A percentile compares a stretch with the other conserved stretches of the same genome.
Conservation (phyloP, 2,888 invertebrate genomes). For the Rotaria magnacalcarata region DNA sequence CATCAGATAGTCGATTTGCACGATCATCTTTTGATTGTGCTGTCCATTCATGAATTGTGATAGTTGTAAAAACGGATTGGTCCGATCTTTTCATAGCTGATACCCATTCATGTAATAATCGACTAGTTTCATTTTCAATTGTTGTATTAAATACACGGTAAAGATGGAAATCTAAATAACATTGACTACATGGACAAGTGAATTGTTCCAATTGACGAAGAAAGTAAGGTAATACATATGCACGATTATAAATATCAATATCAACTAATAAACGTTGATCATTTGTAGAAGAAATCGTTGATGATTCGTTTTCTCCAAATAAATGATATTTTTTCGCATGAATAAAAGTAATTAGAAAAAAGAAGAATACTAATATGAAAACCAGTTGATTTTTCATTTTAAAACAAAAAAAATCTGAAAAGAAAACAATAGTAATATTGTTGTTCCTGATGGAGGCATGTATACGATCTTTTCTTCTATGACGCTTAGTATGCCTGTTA, state of each 20-base stretch:
- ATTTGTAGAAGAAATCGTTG: not conserved
- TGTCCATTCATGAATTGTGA: conserved; percentile 12
- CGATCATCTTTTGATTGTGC: not conserved
- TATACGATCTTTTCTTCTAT: not conserved
- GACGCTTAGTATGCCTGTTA: not conserved
- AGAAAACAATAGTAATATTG: not conserved
- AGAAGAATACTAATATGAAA: not conserved
- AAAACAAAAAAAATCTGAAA: not conserved
- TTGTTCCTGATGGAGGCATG: not conserved
- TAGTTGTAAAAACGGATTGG: not conserved
- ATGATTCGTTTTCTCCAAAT: conserved; percentile 19
- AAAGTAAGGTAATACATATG: not conserved
- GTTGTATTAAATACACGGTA: conserved; percentile 1
- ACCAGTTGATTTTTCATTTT: not conserved
- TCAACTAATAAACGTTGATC: conserved; percentile 32
- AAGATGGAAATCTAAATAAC: conserved; percentile 22
- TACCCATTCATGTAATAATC: conserved; percentile 8
- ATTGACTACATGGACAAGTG: conserved; percentile 13
- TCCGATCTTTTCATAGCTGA: not conserved
- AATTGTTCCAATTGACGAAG: not conserved
- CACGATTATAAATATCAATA: conserved; percentile 33
- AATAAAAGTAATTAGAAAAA: not conserved
- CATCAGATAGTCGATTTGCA: not conserved
- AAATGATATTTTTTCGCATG: conserved; percentile 13
- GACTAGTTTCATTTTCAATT: not conserved